Evolutionary conservation across 2,797 vertebrate species (phyloP).

Genomic region (Chelonia mydas): DNA sequence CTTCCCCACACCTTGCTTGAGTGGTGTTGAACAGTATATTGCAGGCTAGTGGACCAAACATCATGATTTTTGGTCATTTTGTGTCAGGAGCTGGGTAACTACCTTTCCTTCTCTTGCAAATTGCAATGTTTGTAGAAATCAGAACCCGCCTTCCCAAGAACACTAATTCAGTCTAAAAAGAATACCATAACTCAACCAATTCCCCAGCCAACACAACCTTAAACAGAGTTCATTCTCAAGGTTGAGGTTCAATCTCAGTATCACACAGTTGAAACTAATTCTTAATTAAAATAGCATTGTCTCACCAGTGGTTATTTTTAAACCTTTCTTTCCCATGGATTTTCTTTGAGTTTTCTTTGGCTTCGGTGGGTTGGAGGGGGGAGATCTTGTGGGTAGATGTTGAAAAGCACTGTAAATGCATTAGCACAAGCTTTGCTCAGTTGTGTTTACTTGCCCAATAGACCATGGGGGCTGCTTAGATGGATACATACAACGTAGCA

Average conservation of each 20-base stretch:
- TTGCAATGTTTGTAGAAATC: too few species aligned
- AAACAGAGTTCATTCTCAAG: neutral
- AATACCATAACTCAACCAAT: too few species aligned
- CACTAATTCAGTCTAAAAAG: too few species aligned
- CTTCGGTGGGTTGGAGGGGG: neutral
- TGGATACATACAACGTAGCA: neutral
- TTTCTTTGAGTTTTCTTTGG: slow-evolving; percentile 9
- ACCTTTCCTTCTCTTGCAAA: too few species aligned
- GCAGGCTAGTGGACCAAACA: too few species aligned
- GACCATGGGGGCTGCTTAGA: neutral
- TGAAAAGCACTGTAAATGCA: neutral
- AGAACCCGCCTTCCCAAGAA: too few species aligned
- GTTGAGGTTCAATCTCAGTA: neutral
- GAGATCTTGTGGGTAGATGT: neutral
- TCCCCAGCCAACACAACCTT: too few species aligned
- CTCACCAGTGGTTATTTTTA: slow-evolving; percentile 24
- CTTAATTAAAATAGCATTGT: neutral
- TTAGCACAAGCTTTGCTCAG: neutral
- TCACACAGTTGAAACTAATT: neutral
- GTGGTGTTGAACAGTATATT: too few species aligned
- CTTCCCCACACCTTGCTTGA: too few species aligned
- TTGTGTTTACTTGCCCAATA: neutral
- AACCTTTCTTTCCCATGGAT: neutral
- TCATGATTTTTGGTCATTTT: too few species aligned
- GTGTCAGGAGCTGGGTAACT: too few species aligned